Evolutionary conservation across 2,113 vertebrate species (phyloP).

Genomic region (Gracilinanus agilis): DNA sequence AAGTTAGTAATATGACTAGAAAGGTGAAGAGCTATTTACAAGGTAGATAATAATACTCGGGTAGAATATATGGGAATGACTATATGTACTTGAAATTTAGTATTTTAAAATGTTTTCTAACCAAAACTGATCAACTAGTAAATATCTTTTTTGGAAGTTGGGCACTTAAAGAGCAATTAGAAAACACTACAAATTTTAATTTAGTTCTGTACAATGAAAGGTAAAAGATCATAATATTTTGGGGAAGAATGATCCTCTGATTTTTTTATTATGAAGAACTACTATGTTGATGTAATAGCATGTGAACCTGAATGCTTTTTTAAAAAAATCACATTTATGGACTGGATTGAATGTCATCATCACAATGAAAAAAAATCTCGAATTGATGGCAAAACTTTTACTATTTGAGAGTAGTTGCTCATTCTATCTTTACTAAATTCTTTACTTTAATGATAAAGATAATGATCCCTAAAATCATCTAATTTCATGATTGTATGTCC

Average conservation of each 20-base stretch:
- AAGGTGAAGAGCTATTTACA: not conserved
- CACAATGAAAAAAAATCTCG: not conserved
- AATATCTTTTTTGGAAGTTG: not conserved
- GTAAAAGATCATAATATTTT: not conserved
- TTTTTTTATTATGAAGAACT: not conserved
- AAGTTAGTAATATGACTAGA: not conserved
- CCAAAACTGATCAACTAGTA: not conserved
- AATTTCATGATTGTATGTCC: not conserved
- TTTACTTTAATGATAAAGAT: not conserved
- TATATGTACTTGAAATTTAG: not conserved
- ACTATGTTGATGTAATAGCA: not conserved
- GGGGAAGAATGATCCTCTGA: not conserved
- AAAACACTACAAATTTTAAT: not conserved
- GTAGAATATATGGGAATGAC: not conserved
- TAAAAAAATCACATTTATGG: not conserved
- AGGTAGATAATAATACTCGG: not conserved
- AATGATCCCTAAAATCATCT: not conserved
- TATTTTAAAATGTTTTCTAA: not conserved
- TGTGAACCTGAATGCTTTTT: not conserved
- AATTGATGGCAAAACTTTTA: not conserved
- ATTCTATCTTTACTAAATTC: not conserved
- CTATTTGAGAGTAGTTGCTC: not conserved
- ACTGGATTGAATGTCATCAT: not conserved
- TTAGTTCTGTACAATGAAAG: not conserved
- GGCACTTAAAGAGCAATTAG: not conserved